Evolutionary conservation across 2,113 vertebrate genomes (phyloP).

Genomic region (Archilochus colubris): DNA sequence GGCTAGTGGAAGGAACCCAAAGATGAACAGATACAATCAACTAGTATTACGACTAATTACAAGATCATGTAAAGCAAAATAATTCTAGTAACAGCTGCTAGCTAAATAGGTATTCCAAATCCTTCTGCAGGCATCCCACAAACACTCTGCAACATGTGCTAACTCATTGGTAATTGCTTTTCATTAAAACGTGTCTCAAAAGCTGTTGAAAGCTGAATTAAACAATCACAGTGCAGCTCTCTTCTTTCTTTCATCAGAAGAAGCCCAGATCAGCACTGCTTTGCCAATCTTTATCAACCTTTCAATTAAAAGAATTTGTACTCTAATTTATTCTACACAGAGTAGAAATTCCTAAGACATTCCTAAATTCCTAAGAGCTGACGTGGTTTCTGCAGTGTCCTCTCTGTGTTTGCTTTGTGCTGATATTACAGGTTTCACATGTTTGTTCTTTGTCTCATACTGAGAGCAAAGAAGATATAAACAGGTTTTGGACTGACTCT

Average conservation of each 20-base stretch:
- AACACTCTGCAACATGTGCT: neutral
- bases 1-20: neutral
- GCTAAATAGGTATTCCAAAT: neutral
- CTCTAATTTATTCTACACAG: neutral
- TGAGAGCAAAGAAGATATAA: neutral
- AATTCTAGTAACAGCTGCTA: neutral
- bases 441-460: neutral
- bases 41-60: neutral
- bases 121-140: neutral
- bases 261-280: neutral
- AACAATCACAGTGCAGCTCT: neutral
- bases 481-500: neutral
- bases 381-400: neutral
- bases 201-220: neutral
- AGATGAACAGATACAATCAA: constrained; percentile 10
- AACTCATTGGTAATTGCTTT: neutral
- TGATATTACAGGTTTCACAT: neutral
- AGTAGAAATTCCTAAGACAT: neutral
- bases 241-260: neutral
- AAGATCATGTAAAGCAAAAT: neutral
- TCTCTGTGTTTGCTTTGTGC: neutral
- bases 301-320: neutral
- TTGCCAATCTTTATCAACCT: neutral
- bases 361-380: neutral
- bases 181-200: neutral